Conservation (phyloP, 2,797 vertebrate species). For the Phoxinus dragarum region DNA sequence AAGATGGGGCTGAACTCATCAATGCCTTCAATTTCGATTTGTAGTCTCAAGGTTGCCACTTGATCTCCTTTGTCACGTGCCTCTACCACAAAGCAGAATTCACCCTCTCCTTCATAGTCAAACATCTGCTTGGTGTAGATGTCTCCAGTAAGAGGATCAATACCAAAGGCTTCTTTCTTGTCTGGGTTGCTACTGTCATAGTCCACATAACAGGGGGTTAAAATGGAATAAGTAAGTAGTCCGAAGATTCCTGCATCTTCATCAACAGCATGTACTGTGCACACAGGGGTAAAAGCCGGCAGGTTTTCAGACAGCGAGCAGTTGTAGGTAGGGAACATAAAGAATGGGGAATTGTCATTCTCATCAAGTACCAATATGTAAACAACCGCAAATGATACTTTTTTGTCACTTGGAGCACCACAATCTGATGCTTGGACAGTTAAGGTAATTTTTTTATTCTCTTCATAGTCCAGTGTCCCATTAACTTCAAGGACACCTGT, state of each 20-base stretch:
- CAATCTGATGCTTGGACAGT: constrained; percentile 85
- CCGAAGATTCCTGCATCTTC: constrained; percentile 87
- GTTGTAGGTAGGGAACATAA: constrained; percentile 82
- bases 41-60: constrained; percentile 80
- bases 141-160: constrained; percentile 87
- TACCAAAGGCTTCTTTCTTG: constrained; percentile 83
- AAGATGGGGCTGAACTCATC: constrained; percentile 95
- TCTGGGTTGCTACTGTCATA: constrained; percentile 72
- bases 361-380: constrained; percentile 85
- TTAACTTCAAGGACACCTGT: constrained; percentile 83
- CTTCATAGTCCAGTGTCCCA: constrained; percentile 86
- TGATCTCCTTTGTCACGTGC: constrained; percentile 87
- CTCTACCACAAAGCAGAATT: constrained; percentile 88
- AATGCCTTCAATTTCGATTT: constrained; percentile 84
- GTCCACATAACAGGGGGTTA: constrained; percentile 82
- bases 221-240: constrained; percentile 86
- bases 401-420: constrained; percentile 65
- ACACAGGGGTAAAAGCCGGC: constrained; percentile 82
- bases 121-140: constrained; percentile 85
- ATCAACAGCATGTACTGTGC: constrained; percentile 85
- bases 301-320: constrained; percentile 87
- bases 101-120: constrained; percentile 86
- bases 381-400: constrained; percentile 83
- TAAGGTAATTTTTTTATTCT: constrained; percentile 80
- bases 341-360: constrained; percentile 91